A percentile compares a stretch with the other conserved stretches of the same genome.
Conservation (phyloP, 2,888 invertebrate genomes). For the Creontiades dilutus region DNA sequence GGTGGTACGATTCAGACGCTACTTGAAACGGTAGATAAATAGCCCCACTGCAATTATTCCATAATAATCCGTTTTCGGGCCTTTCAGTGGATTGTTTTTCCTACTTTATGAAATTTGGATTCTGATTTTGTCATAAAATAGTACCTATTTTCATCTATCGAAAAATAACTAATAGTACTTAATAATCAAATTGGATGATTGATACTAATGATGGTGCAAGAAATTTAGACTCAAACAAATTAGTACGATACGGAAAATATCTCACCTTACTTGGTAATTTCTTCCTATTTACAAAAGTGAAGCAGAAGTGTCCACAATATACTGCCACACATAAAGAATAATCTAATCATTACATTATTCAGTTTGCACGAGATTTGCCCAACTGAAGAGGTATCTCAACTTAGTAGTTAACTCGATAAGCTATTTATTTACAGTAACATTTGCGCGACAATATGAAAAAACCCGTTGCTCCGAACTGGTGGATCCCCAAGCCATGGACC, state of each 20-base stretch:
- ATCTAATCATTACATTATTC: constrained; percentile 64
- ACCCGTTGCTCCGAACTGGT: constrained; percentile 75
- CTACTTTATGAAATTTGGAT: no score
- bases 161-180: no score
- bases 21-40: no score
- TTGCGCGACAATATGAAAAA: constrained; percentile 73
- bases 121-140: no score
- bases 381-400: constrained; percentile 62
- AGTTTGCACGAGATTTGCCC: constrained; percentile 53
- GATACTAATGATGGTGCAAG: no score
- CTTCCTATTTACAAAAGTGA: constrained; percentile 65
- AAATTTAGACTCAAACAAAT: no score
- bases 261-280: constrained; percentile 68
- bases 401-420: constrained; percentile 62
- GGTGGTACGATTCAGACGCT: no score
- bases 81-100: no score
- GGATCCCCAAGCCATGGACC: constrained; percentile 74
- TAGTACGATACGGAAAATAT: background rate
- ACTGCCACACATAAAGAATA: constrained; percentile 67
- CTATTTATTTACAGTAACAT: constrained; percentile 69
- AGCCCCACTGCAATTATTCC: no score
- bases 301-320: constrained; percentile 64
- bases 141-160: no score
- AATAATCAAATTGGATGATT: no score
- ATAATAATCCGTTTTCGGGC: no score